These are phyloP conservation scores for Leptarthrus brevirostris DNA, from an alignment of 2,888 invertebrate species.

Conservation along the genomic window DNA sequence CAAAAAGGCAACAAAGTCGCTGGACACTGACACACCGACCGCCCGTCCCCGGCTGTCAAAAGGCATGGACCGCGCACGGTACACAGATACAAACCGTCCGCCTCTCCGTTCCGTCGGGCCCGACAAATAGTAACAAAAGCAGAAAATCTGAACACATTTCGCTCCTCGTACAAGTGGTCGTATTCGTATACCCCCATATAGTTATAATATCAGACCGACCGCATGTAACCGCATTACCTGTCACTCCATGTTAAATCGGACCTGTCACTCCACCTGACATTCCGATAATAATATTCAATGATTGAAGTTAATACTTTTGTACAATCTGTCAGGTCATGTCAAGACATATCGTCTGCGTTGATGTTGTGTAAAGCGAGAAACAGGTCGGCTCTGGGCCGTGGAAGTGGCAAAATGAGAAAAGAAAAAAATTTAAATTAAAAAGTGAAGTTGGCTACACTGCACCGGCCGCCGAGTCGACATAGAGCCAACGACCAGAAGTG, in stretches of 20 bases:
- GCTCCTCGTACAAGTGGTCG: background rate
- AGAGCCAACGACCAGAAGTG: background rate
- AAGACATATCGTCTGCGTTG: slow-evolving; percentile 52
- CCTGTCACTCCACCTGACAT: slow-evolving; percentile 58
- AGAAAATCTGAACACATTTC: slow-evolving; percentile 19
- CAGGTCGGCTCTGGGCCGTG: background rate
- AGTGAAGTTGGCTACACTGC: background rate
- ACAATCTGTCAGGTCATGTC: slow-evolving; percentile 59
- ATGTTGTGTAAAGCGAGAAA: slow-evolving; percentile 29
- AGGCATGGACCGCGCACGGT: background rate
- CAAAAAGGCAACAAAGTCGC: slow-evolving; percentile 16
- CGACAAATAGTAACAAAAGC: slow-evolving; percentile 38
- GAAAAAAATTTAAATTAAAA: slow-evolving; percentile 45
- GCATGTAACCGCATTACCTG: slow-evolving; percentile 56
- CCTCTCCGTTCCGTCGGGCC: background rate
- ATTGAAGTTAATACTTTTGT: slow-evolving; percentile 60
- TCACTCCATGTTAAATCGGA: slow-evolving; percentile 58
- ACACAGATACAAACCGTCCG: slow-evolving; percentile 3
- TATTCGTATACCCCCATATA: background rate
- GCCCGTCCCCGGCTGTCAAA: background rate
- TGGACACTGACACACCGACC: slow-evolving; percentile 5
- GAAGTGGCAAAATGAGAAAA: background rate
- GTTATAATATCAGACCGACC: slow-evolving; percentile 43
- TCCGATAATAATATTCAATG: slow-evolving; percentile 59
- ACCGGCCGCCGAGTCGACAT: background rate